Evolutionary conservation across 2,113 vertebrate genomes (phyloP).

Genomic region (Brachionichthys hirsutus): DNA sequence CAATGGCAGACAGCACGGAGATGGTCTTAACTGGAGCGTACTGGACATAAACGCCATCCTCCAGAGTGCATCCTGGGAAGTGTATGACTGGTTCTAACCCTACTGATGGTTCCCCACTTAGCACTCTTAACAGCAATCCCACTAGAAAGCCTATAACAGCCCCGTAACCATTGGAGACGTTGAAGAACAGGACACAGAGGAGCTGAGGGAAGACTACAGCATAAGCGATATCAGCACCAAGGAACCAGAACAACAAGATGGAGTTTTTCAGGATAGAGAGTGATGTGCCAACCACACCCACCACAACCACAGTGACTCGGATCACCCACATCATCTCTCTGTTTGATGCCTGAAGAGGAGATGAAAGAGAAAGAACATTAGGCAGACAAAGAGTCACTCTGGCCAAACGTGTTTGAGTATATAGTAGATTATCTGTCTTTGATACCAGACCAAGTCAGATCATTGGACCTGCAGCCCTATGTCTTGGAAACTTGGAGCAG

Average conservation of each 20-base stretch:
- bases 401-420: too few species aligned
- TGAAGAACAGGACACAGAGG: conserved; percentile 59
- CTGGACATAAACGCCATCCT: too few species aligned
- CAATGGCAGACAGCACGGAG: conserved; percentile 6
- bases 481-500: too few species aligned
- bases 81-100: conserved; percentile 49
- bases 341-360: conserved; percentile 71
- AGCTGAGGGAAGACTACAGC: conserved; percentile 77
- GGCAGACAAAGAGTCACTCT: too few species aligned
- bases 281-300: conserved; percentile 55
- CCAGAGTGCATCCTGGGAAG: conserved; percentile 6
- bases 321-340: conserved; percentile 71
- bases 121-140: conserved; percentile 67
- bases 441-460: too few species aligned
- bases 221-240: conserved; percentile 67
- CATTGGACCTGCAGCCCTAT: too few species aligned
- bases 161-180: conserved; percentile 72
- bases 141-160: conserved; percentile 65
- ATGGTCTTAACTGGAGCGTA: too few species aligned
- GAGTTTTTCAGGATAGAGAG: conserved; percentile 69
- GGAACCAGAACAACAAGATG: conserved; percentile 71
- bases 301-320: conserved; percentile 66
- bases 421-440: too few species aligned
- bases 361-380: neutral
- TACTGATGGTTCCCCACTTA: conserved; percentile 73